These are phyloP conservation scores for Periophthalmodon schlosseri DNA, from an alignment of 2,113 vertebrate species.

Conservation along the genomic window DNA sequence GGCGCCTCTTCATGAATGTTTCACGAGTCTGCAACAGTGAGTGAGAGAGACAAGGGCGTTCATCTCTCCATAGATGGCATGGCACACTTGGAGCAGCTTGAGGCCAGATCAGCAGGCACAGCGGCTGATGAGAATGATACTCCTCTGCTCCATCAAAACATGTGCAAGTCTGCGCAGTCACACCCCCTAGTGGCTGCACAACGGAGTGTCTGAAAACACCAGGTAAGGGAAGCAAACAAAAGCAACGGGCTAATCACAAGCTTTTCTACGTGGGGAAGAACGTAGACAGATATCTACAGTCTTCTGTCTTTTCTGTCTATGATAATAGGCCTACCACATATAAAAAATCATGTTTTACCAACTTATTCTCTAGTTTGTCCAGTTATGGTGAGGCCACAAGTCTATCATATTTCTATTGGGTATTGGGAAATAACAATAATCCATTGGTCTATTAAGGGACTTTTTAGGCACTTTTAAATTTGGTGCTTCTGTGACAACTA, in stretches of 20 bases:
- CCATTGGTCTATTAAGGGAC: too few species aligned
- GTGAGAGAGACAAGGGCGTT: constrained; percentile 12
- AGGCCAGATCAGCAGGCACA: constrained; percentile 54
- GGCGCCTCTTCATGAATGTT: constrained; percentile 45
- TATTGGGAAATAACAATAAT: too few species aligned
- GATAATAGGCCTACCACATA: too few species aligned
- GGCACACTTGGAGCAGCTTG: constrained; percentile 36
- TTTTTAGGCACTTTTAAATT: background rate
- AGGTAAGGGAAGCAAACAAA: constrained; percentile 11
- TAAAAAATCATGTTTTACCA: too few species aligned
- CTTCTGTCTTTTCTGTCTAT: background rate
- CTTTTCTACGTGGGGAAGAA: background rate
- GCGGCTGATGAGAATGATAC: constrained; percentile 37
- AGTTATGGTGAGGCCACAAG: too few species aligned
- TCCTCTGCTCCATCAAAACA: background rate
- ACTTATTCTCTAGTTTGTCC: too few species aligned
- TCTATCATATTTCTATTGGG: too few species aligned
- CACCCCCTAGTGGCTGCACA: constrained; percentile 67
- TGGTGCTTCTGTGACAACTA: background rate
- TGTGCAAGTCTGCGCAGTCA: constrained; percentile 33
- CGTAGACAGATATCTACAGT: too few species aligned
- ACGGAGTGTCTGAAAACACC: background rate
- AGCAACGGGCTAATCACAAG: background rate
- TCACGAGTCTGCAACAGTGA: constrained; percentile 4
- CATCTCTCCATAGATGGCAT: constrained; percentile 46